Percentiles rank a stretch among this genome's conserved stretches.
Conservation (phyloP, 1,140 invertebrate genomes). For the Carposina sasakii region DNA sequence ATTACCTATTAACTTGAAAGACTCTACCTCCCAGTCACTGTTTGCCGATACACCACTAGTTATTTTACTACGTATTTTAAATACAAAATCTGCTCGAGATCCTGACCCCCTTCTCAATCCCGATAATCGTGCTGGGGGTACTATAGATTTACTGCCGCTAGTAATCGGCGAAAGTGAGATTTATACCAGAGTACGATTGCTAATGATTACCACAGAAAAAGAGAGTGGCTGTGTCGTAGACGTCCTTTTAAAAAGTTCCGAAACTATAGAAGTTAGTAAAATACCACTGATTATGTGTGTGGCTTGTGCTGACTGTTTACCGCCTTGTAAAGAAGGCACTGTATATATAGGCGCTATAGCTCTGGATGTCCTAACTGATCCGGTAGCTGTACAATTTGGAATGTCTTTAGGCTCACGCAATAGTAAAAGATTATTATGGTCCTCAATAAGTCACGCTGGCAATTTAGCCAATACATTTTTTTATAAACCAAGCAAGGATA, state of each 20-base stretch:
- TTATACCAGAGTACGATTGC: slow-evolving; percentile 29
- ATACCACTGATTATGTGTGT: slow-evolving; percentile 48
- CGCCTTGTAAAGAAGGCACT: slow-evolving; percentile 44
- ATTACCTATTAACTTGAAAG: slow-evolving; percentile 42
- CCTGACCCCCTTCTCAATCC: slow-evolving; percentile 46
- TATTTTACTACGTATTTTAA: slow-evolving; percentile 37
- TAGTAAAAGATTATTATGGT: slow-evolving; percentile 48
- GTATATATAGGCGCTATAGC: slow-evolving; percentile 43
- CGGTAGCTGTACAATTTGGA: slow-evolving; percentile 41
- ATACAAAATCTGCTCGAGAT: slow-evolving; percentile 43
- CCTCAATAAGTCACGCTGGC: slow-evolving; percentile 37
- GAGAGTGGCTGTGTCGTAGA: background rate
- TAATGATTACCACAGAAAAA: background rate
- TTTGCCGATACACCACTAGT: slow-evolving; percentile 42
- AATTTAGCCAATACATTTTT: slow-evolving; percentile 36
- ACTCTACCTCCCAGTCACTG: slow-evolving; percentile 26
- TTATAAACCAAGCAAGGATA: slow-evolving; percentile 41
- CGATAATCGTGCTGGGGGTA: slow-evolving; percentile 52
- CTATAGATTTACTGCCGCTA: slow-evolving; percentile 52
- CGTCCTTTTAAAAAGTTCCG: background rate
- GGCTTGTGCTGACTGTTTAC: slow-evolving; percentile 54
- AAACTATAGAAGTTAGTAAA: background rate
- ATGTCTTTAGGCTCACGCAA: slow-evolving; percentile 40
- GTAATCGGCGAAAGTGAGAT: slow-evolving; percentile 48
- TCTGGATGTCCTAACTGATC: slow-evolving; percentile 34